phyloP scores from a whole-genome alignment of 2,888 invertebrate species.

The Mellilla xanthometata region DNA sequence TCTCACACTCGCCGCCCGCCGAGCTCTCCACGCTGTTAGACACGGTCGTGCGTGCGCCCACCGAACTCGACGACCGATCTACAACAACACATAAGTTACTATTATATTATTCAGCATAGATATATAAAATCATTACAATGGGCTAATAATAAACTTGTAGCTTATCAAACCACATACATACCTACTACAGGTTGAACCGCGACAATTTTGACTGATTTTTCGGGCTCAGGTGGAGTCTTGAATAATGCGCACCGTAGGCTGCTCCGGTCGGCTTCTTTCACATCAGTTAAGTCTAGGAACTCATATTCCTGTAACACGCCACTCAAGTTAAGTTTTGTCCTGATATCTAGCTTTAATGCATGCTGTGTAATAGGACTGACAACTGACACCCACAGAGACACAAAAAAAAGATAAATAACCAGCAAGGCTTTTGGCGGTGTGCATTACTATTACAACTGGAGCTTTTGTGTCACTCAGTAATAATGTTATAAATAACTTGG shows the following conservation, averaged over 20 bases:
- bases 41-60: constrained; percentile 61
- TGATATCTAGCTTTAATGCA: constrained; percentile 18
- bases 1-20: constrained; percentile 79
- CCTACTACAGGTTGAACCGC: constrained; percentile 61
- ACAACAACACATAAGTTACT: background rate
- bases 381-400: background rate
- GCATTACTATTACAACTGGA: too few species aligned
- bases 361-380: constrained; percentile 14
- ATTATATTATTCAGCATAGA: too few species aligned
- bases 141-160: too few species aligned
- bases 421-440: too few species aligned
- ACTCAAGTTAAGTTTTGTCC: constrained; percentile 43
- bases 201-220: constrained; percentile 26
- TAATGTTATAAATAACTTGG: too few species aligned
- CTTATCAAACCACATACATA: constrained; percentile 33
- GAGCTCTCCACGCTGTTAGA: constrained; percentile 75
- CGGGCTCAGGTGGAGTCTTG: constrained; percentile 39
- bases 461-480: too few species aligned
- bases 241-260: constrained; percentile 84
- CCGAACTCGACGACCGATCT: constrained; percentile 70
- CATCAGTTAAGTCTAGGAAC: constrained; percentile 89
- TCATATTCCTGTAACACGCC: constrained; percentile 84
- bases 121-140: too few species aligned
- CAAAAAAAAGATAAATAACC: too few species aligned
- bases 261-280: constrained; percentile 86